These are phyloP conservation scores for Phataginus tricuspis DNA, from an alignment of 2,797 vertebrate genomes.

Conservation along the genomic window DNA sequence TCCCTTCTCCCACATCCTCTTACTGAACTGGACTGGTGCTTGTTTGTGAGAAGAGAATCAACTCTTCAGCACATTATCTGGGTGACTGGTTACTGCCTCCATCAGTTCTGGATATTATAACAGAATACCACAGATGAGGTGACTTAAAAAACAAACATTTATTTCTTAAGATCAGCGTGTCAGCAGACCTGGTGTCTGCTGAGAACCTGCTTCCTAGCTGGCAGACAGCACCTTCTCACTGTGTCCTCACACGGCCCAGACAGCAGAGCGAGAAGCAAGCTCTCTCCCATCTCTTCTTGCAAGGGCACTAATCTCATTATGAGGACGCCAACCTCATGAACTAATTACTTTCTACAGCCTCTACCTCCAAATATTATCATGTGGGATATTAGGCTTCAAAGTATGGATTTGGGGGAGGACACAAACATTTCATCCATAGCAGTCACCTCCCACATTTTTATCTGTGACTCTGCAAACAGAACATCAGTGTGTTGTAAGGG, in stretches of 20 bases:
- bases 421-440: not conserved
- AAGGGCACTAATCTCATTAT: not conserved
- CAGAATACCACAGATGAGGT: not conserved
- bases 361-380: not conserved
- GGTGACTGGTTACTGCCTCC: not conserved
- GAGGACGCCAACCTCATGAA: not conserved
- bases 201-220: not conserved
- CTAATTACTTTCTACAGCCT: not conserved
- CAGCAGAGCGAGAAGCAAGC: not conserved
- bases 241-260: not conserved
- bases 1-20: not conserved
- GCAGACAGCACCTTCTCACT: not conserved
- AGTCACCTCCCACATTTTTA: not conserved
- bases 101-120: not conserved
- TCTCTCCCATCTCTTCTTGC: not conserved
- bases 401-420: not conserved
- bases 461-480: not conserved
- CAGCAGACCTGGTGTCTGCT: not conserved
- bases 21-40: not conserved
- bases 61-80: slow-evolving; percentile 23
- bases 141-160: not conserved
- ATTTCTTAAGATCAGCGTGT: not conserved
- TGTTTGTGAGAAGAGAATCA: not conserved
- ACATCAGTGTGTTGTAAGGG: not conserved
- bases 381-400: not conserved